Conservation (phyloP, 1,140 invertebrate species). For the Trypoxylus dichotomus region DNA sequence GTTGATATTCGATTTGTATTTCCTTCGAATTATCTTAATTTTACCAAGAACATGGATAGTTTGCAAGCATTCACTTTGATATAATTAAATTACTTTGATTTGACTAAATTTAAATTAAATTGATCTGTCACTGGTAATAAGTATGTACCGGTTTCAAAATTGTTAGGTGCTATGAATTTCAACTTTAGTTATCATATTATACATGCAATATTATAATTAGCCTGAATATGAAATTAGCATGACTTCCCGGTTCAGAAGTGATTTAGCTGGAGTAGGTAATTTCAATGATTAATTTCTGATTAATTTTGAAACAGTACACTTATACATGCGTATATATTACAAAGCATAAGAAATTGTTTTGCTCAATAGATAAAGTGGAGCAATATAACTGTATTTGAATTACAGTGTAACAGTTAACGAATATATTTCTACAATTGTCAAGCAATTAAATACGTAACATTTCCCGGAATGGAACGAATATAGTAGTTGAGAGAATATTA, state of each 20-base stretch:
- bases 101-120: no score
- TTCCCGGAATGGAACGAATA: not conserved
- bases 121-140: no score
- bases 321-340: no score
- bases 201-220: not conserved
- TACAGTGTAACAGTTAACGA: not conserved
- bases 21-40: no score
- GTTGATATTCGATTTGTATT: no score
- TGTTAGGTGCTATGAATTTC: no score
- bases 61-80: no score
- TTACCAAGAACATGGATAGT: no score
- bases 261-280: not conserved
- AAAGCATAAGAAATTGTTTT: not conserved
- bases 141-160: no score
- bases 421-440: no score
- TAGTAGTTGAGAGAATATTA: no score
- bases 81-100: no score
- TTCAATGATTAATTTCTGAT: not conserved
- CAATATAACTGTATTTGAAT: not conserved
- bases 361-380: not conserved
- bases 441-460: not conserved
- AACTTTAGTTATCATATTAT: not conserved
- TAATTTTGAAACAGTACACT: not conserved
- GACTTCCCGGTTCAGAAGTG: not conserved
- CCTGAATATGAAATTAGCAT: not conserved